Conservation (phyloP, 2,113 vertebrate genomes). For the Brachyhypopomus gauderio region DNA sequence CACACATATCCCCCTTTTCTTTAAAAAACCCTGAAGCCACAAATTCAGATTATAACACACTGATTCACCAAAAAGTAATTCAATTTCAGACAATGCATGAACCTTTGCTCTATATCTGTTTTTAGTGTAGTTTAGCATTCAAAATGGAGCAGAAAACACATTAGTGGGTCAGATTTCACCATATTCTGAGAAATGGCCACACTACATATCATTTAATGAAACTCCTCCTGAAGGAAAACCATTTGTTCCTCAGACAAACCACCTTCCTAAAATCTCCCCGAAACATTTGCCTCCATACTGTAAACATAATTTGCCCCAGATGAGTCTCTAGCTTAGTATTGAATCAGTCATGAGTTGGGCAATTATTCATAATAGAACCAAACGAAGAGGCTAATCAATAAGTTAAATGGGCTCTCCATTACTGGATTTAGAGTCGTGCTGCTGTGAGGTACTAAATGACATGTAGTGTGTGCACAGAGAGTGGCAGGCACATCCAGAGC, state of each 20-base stretch:
- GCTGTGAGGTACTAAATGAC: slow-evolving; percentile 22
- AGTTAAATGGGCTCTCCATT: slow-evolving; percentile 22
- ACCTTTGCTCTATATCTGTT: neutral
- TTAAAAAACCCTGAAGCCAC: slow-evolving; percentile 25
- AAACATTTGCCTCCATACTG: neutral
- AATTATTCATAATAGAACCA: slow-evolving; percentile 38
- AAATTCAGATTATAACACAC: slow-evolving; percentile 14
- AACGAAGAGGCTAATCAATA: slow-evolving; percentile 46
- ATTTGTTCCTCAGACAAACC: neutral
- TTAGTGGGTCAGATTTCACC: neutral
- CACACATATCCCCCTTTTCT: neutral
- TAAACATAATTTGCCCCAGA: neutral
- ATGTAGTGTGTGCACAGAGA: neutral
- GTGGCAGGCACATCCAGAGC: neutral
- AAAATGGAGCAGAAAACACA: neutral
- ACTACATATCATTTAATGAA: neutral
- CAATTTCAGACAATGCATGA: neutral
- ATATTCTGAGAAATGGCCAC: neutral
- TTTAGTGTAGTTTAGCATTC: neutral
- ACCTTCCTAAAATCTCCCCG: neutral
- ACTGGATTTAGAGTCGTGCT: slow-evolving; percentile 10
- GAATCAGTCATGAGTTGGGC: neutral
- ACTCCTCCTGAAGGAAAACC: neutral
- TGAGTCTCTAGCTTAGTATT: neutral
- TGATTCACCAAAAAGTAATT: slow-evolving; percentile 9